Base-by-base conservation (phyloP, 2,888 invertebrate genomes). In the Sminthurides aquaticus region DNA sequence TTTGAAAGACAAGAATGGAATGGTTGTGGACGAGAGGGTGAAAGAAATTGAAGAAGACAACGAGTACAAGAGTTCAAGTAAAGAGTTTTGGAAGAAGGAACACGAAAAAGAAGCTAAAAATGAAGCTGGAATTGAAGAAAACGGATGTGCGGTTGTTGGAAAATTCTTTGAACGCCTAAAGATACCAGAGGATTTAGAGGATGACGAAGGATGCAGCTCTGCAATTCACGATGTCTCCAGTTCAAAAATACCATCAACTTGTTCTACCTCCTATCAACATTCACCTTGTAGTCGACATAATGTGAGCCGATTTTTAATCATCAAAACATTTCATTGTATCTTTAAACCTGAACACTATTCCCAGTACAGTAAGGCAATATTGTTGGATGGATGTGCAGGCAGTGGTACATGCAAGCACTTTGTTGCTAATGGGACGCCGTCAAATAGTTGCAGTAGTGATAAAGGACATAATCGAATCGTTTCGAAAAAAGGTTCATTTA, bases 41-140 rank as follows among this genome's bases (percentile, higher is more conserved):
- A 82, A 85, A 59, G 87, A 87, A 78, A 86, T 85, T 49, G 86
- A 86, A 77, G 87, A 87, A 75, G 85, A 86, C 77, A 86, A 87
- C 77, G 84, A 82, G 75, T 87, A 86, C 77, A 83, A 84, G 57
- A 86, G 84, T 26, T 70, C 74, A 26, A 73, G 72, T 48, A 73
- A 73, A 56, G 76, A 76, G 61, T 71, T 76, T 57, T 76, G 75
- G 76, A 65, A 67, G 63, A 65, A 64, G 26, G 67, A 68, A 57
- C 54, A 64, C 49, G 66, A 62, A 0, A 29, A 48, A 29, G 56
- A 57, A 15, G n/a, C 22, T 15, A 20, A 52, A 22, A 24, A 58
- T 28, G 49, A 20, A 3, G n/a, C n/a, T 24, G 29, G 20, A 48
- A 54, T 25, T 52, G 34, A 64, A 57, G 28, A 29, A 62, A 59